A percentile compares a stretch with the other conserved stretches of the same genome.
Evolutionary conservation across 2,888 invertebrate genomes (phyloP).

Genomic region (Clepsis dumicolana): DNA sequence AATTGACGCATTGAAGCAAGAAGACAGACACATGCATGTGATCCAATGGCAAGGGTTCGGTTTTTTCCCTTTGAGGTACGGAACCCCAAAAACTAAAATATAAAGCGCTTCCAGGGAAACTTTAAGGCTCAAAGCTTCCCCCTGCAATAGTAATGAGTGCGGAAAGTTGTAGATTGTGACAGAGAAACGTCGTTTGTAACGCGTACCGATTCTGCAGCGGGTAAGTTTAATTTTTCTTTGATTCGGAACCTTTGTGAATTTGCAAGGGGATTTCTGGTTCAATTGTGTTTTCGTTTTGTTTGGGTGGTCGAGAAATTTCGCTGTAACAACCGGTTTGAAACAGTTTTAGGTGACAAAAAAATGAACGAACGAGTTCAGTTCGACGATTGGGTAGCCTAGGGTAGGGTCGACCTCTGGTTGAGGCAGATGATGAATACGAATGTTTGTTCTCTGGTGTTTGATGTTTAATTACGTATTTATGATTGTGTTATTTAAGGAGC

Average conservation of each 20-base stretch:
- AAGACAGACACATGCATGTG: too few relatives aligned
- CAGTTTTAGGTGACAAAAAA: not conserved
- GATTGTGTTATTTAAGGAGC: too few relatives aligned
- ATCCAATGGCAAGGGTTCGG: too few relatives aligned
- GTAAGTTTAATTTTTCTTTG: constrained; percentile 29
- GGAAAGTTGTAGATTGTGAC: constrained; percentile 44
- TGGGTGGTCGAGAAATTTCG: not conserved
- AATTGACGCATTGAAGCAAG: too few relatives aligned
- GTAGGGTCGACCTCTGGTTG: too few relatives aligned
- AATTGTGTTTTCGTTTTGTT: not conserved
- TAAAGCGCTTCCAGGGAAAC: constrained; percentile 24
- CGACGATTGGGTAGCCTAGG: too few relatives aligned
- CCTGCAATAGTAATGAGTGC: constrained; percentile 44
- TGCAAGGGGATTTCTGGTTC: not conserved
- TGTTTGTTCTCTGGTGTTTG: too few relatives aligned
- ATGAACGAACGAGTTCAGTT: too few relatives aligned
- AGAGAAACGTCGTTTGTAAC: constrained; percentile 40
- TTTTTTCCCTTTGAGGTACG: too few relatives aligned
- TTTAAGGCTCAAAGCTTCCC: constrained; percentile 18
- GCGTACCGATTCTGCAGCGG: constrained; percentile 28
- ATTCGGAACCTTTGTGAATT: constrained; percentile 31
- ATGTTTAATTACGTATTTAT: too few relatives aligned
- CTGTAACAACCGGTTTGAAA: not conserved
- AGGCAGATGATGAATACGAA: too few relatives aligned
- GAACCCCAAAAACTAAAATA: not conserved